Evolutionary conservation across 2,113 vertebrate species (phyloP).

Genomic region (Zapus hudsonius): DNA sequence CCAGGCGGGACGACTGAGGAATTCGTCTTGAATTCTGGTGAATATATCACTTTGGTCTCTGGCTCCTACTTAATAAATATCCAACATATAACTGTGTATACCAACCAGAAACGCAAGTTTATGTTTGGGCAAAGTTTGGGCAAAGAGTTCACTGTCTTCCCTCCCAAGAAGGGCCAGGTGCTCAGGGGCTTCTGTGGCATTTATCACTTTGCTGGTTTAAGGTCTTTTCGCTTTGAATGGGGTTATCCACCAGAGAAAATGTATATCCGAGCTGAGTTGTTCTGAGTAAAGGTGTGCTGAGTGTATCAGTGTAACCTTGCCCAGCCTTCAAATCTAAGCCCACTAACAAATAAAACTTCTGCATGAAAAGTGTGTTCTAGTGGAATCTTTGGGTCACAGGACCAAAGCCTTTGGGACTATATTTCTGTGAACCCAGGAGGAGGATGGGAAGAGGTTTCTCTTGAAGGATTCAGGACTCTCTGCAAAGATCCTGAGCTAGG

Average conservation of each 20-base stretch:
- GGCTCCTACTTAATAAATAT: fast-evolving
- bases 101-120: fast-evolving
- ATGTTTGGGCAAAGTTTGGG: fast-evolving
- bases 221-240: background rate
- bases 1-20: fast-evolving
- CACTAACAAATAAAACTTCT: too few relatives aligned
- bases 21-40: fast-evolving
- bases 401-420: fast-evolving
- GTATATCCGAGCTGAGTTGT: background rate
- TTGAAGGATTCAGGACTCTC: background rate
- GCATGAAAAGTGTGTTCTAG: background rate
- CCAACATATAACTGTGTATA: fast-evolving
- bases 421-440: fast-evolving
- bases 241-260: too few relatives aligned
- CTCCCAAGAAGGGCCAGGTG: fast-evolving
- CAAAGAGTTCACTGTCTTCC: fast-evolving
- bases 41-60: fast-evolving
- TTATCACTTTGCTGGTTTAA: fast-evolving
- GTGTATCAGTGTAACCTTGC: fast-evolving
- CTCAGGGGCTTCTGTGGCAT: background rate
- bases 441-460: background rate
- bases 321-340: background rate
- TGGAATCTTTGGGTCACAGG: background rate
- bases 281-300: background rate
- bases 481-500: fast-evolving